Conservation (phyloP, 2,113 vertebrate genomes). For the Prunella himalayana region DNA sequence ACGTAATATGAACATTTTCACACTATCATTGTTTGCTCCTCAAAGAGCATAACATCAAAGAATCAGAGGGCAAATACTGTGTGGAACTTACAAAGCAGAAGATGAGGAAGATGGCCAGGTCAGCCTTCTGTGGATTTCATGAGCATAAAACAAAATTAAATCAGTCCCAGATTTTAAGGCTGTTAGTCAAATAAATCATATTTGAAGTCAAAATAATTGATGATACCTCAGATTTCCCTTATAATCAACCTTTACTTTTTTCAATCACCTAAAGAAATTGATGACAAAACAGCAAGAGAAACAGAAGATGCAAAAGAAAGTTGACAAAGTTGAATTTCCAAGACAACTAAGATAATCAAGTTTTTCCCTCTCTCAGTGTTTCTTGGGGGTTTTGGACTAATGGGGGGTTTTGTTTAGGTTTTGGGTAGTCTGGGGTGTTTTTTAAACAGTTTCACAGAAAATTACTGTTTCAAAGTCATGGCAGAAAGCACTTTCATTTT, state of each 20-base stretch:
- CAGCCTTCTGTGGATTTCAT: constrained; percentile 60
- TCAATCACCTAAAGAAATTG: constrained; percentile 41
- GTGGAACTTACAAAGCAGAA: constrained; percentile 23
- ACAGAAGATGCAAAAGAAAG: neutral
- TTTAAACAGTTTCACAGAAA: neutral
- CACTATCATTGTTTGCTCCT: constrained; percentile 58
- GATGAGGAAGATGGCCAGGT: constrained; percentile 20
- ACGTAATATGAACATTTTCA: constrained; percentile 40
- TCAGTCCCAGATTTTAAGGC: constrained; percentile 69
- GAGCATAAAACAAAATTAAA: constrained; percentile 65
- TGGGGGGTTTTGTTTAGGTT: neutral
- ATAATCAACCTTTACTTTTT: constrained; percentile 60
- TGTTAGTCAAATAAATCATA: constrained; percentile 61
- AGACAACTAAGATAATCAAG: neutral
- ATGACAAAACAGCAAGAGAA: neutral
- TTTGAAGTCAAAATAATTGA: constrained; percentile 65
- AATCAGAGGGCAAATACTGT: neutral
- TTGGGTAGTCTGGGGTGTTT: neutral
- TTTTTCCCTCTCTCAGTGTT: neutral
- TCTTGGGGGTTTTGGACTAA: neutral
- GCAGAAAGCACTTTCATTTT: constrained; percentile 56
- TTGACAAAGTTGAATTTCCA: neutral
- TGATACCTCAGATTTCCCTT: constrained; percentile 42
- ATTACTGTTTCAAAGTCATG: neutral
- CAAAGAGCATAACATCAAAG: neutral